Evolutionary conservation across 2,113 vertebrate genomes (phyloP).

Genomic region (Urocolius indicus): DNA sequence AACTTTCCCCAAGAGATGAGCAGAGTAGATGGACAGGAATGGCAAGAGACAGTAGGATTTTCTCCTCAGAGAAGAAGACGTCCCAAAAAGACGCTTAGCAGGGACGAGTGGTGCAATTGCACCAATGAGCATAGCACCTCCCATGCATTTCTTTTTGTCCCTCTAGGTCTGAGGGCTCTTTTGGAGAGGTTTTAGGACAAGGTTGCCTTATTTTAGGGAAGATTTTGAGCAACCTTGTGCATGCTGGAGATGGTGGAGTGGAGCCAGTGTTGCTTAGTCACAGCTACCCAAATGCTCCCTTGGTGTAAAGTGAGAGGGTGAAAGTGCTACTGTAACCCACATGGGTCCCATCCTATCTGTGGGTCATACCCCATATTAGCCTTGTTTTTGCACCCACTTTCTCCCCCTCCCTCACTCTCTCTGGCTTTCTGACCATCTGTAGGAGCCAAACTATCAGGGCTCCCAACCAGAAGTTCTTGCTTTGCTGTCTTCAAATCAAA

Average conservation of each 20-base stretch:
- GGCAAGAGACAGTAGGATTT: neutral
- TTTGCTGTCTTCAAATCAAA: conserved; percentile 44
- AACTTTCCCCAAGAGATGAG: neutral
- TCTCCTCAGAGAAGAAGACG: fast-evolving
- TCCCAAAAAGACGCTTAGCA: neutral
- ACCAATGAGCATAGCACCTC: neutral
- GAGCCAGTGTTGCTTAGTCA: neutral
- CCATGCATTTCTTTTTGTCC: neutral
- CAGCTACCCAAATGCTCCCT: neutral
- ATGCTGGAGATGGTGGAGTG: fast-evolving
- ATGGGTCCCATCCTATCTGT: neutral
- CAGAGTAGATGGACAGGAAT: neutral
- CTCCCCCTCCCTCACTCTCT: neutral
- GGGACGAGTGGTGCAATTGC: fast-evolving
- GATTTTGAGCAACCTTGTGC: neutral
- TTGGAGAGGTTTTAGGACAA: neutral
- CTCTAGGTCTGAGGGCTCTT: neutral
- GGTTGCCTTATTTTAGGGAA: neutral
- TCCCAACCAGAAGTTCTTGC: conserved; percentile 28
- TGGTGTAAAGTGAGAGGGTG: neutral
- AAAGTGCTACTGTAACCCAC: neutral
- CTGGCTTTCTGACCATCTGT: neutral
- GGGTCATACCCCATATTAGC: fast-evolving
- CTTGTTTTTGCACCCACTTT: fast-evolving
- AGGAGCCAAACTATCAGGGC: neutral